phyloP scores from a whole-genome alignment of 2,797 vertebrate genomes.

The Neosalanx taihuensis region DNA sequence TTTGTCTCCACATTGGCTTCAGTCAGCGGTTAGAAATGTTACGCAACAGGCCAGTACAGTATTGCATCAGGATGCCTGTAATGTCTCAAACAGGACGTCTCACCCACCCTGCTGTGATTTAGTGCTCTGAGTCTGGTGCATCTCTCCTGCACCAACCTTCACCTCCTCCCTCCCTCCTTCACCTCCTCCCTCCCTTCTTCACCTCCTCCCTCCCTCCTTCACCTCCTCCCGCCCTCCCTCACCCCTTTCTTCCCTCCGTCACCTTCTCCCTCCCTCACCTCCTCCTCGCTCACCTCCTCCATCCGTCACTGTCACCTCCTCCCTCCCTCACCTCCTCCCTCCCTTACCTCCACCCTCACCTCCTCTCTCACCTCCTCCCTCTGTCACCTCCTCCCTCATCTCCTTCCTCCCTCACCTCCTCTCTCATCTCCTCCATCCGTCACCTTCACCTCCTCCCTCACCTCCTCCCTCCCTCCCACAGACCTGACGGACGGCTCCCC shows the following conservation, averaged over 20 bases:
- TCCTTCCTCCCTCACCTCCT: not conserved
- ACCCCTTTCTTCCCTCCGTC: too few species aligned
- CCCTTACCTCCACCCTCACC: not conserved
- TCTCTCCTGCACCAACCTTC: not conserved
- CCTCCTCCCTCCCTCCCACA: conserved; percentile 41
- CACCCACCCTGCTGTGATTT: not conserved
- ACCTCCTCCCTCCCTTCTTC: too few species aligned
- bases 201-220: too few species aligned
- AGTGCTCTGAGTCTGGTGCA: not conserved
- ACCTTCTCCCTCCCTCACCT: too few species aligned
- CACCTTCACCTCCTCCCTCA: not conserved
- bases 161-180: not conserved
- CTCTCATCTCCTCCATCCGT: not conserved
- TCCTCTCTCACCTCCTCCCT: too few species aligned
- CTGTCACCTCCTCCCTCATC: not conserved
- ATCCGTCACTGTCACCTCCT: too few species aligned
- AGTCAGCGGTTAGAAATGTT: not conserved
- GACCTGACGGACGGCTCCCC: conserved; percentile 78
- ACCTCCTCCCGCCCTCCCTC: too few species aligned
- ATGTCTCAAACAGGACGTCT: not conserved
- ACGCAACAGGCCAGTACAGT: not conserved
- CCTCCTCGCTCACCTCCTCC: too few species aligned
- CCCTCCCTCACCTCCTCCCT: too few species aligned
- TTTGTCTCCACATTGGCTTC: not conserved
- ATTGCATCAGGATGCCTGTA: not conserved